Base-by-base conservation (phyloP, 2,888 invertebrate species). In the Drosophila quasianomalipes region DNA sequence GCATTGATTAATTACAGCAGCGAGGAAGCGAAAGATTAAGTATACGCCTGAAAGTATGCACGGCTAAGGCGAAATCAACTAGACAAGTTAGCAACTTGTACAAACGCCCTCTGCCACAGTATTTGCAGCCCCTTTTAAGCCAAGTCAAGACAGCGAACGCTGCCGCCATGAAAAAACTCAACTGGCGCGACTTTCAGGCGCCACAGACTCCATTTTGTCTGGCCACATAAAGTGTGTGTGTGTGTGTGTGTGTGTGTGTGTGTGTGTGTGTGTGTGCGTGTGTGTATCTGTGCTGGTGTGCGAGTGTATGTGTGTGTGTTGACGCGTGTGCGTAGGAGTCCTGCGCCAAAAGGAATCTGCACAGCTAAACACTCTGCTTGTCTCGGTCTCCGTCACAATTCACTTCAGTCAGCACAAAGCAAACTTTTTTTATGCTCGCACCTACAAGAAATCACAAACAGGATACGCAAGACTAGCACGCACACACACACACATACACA, bases 181-280 rank as follows among this genome's bases (percentile, higher is more conserved):
- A 92, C 91, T 92, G 93, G 92, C 93, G 93, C 93, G 93, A 91
- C 93, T 84, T 87, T 75, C 79, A 91, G 93, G 93, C 93, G 93
- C 93, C 93, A 83, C 79, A 76, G 85, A 86, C 83, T 74, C 92
- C 92, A 92, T 92, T 92, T 92, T 91, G 92, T 92, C 90, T 88
- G 81, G 83, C 77, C 84, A 85, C 77, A 90, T 79, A 81, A 77
- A 81, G 9, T 69, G 52, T 59, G 35, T 41, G 52, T 62, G 53
- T 59, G 37, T 51, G 62, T 57, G 61, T 65, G 60, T 59, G 57
- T 70, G 59, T 51, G 58, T 57, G 61, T 60, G 44, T 69, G 52
- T 59, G 35, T 41, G 52, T 62, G 53, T 59, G 37, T 51, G 62
- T 57, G 61, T 65, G 60, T 59, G 57, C 69, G 59, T 51, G 58